Base-by-base conservation (phyloP, 2,888 invertebrate genomes). In the Cheilosia variabilis region DNA sequence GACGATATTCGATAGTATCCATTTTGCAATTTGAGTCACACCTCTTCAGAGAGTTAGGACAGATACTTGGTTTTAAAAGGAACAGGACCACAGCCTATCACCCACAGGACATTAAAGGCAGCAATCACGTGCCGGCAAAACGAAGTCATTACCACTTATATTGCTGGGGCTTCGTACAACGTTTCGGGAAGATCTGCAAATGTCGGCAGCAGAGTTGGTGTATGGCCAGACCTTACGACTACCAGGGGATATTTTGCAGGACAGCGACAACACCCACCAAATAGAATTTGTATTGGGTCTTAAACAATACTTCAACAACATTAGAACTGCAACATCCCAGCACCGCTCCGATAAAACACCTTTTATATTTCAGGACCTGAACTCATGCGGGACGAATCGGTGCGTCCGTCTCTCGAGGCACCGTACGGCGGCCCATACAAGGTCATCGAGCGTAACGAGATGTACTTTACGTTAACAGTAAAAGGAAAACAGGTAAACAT, bases 151-250 rank as follows among this genome's bases (percentile, higher is more conserved):
- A 5, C 90, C 91, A 0, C 76, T 87, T 4, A 88, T 91, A 2
- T n/a, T n/a, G 6, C n/a, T 45, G 0, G 45, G 90, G 0, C 52
- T 91, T 1, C 87, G 91, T 1, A 80, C 88, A 0, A 69, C 87
- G 0, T 69, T 78, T 19, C 90, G 89, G 55, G 89, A 89, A 31
- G 89, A 90, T 69, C 31, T 89, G 0, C 60, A 88, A 17, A 65
- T 88, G 4, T 88, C 89, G 1, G 57, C 90, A 19, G 88, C 90
- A 0, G 88, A 90, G 58, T 69, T 91, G 66, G 86, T 90, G 0
- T 90, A 89, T 66, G 90, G 91, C 0, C 68, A 84, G 45, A 57
- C 73, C 1, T 69, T 90, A 4, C 81, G 88, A 3, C 47, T 91
- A 3, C 90, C 89, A 7, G 4, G 45, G 5, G 63, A 45, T n/a